Base-by-base conservation (phyloP, 2,113 vertebrate species). In the Sapayoa aenigma region DNA sequence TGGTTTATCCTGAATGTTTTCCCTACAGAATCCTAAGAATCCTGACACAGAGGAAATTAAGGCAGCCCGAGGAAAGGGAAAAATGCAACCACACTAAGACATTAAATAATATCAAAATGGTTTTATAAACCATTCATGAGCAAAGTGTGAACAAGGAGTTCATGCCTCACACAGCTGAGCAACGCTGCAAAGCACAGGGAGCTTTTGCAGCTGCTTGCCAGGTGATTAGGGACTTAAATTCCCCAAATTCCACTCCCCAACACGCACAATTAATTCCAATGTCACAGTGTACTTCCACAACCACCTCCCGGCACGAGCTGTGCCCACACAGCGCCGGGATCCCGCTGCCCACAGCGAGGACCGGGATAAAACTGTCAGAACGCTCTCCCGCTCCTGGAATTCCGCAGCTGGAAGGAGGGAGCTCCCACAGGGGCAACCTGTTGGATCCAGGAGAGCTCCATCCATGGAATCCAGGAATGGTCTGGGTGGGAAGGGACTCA, bases 341-440 rank as follows among this genome's bases (percentile, higher is more conserved):
- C 15, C 46, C 56, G 18, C n/a, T 10, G 8, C 0, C 24, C 56
- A 13, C 5, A 23, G 14, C 41, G 30, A 12, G 0, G 7, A 7
- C 2, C 9, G 28, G 9, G 76, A 72, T 35, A 20, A 20, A 56
- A 9, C 25, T 6, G 11, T 30, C 8, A 10, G 21, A 65, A 7
- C 6, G 30, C 41, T 28, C 58, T 67, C 41, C 18, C 20, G 49
- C 25, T 16, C 47, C 65, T 35, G 2, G 7, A 44, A 35, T 42
- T 44, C 20, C 24, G 31, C 47, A 62, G 41, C 19, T 47, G n/a
- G 5, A 23, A 71, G 65, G 1, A 14, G 33, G 55, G 21, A 49
- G 12, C 41, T n/a, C 18, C 2, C 52, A 2, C 3, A 42, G 41
- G 20, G 24, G 9, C 12, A 14, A 46, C 3, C 20, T 39, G 8